Conservation (phyloP, 2,888 invertebrate genomes). For the Apotomis betuletana region DNA sequence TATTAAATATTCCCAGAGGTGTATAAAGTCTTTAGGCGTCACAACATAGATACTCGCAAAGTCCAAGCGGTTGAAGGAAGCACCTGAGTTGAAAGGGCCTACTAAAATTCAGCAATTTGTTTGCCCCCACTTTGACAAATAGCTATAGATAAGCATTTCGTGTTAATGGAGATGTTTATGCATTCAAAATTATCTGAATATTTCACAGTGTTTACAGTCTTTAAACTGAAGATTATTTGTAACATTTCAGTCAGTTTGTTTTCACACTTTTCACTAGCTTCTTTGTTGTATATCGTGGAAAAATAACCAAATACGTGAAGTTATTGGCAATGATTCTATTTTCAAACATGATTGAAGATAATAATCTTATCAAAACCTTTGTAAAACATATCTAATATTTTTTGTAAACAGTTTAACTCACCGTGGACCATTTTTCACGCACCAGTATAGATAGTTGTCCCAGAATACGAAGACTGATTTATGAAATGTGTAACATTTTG, state of each 20-base stretch:
- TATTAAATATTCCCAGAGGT: no score
- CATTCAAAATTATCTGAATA: conserved; percentile 52
- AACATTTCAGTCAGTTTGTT: not conserved
- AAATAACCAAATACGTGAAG: no score
- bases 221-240: not conserved
- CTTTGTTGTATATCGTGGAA: not conserved
- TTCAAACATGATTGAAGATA: no score
- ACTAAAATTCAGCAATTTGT: conserved; percentile 67
- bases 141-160: conserved; percentile 68
- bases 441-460: no score
- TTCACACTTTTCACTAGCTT: not conserved
- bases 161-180: conserved; percentile 71
- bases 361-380: no score
- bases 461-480: no score
- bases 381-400: no score
- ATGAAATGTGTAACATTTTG: no score
- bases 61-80: conserved; percentile 25
- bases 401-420: no score
- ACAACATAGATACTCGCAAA: not conserved
- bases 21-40: no score
- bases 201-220: conserved; percentile 38
- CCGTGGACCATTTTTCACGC: no score
- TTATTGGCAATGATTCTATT: no score
- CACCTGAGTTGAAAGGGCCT: conserved; percentile 34
- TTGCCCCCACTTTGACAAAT: conserved; percentile 73